Evolutionary conservation across 2,113 vertebrate species (phyloP).

Genomic region (Patagioenas fasciata): DNA sequence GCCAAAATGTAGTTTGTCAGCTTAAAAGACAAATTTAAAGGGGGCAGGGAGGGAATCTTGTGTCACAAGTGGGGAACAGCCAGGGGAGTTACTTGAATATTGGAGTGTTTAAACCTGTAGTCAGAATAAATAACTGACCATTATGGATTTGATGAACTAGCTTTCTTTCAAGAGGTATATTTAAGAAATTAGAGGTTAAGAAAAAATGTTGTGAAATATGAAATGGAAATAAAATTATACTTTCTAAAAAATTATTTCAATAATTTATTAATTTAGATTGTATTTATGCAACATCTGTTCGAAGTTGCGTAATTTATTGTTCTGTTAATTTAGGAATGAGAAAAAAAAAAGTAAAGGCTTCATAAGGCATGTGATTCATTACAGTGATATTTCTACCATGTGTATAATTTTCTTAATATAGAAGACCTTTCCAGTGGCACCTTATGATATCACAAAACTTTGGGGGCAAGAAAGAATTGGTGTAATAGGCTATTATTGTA

Average conservation of each 20-base stretch:
- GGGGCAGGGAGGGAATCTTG: not conserved
- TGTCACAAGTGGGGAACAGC: not conserved
- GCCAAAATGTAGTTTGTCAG: not conserved
- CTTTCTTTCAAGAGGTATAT: not conserved
- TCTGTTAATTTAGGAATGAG: not conserved
- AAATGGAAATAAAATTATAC: not conserved
- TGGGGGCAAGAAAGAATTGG: not conserved
- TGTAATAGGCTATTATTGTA: not conserved
- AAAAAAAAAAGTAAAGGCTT: not conserved
- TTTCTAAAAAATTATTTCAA: not conserved
- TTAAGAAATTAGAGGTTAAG: not conserved
- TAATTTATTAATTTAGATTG: not conserved
- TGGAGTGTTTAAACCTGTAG: not conserved
- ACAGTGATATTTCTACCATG: not conserved
- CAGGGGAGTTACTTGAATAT: not conserved
- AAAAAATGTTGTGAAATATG: not conserved
- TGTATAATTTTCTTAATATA: not conserved
- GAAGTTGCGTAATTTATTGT: not conserved
- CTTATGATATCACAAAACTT: not conserved
- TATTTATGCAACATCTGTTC: not conserved
- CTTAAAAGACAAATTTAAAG: not conserved
- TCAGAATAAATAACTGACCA: not conserved
- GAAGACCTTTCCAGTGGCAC: not conserved
- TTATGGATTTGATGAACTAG: not conserved
- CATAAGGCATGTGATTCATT: not conserved